Evolutionary conservation across 1,140 invertebrate genomes (phyloP), one percentile per base, ranked within the genome.

Genomic region (Hyles vespertilio): DNA sequence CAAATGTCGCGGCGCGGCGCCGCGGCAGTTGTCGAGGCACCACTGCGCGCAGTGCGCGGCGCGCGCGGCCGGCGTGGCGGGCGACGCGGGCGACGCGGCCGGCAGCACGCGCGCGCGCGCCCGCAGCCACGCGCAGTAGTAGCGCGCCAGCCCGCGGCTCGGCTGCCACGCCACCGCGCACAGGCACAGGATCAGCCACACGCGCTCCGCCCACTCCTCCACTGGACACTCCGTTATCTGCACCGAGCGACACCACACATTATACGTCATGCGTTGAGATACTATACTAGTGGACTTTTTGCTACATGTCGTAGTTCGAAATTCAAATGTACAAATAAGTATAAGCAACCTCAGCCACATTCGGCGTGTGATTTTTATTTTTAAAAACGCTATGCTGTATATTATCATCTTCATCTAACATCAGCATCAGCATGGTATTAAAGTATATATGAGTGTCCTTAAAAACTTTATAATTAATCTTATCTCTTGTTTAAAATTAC

Each of bases 101-200:
- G 67, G 58, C 50, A 48, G 22, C 43, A 54, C 40, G 45, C 77
- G 65, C 10, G 79, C 72, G n/a, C 81, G 79, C 11, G 69, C 61
- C 0, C 86, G 78, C 40, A 89, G 67, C 82, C 87, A 89, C 22
- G 77, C 76, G 72, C 85, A 80, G 76, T 89, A 89, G 68, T 92
- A 92, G 51, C 92, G 95, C 72, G 94, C 94, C 4, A 98, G 90
- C 2, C 95, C 87, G 90, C 98, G 98, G 66, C 95, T 96, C 0
- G 97, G 97, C 73, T 97, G 95, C 89, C 98, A 98, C 8, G 97
- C 94, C 9, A 98, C 97, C 32, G 97, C 94, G 58, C 94, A 94
- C 34, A 98, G 89, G 77, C 96, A 98, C 33, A 99, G 89, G 0
- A 99, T 83, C 32, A 98, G 90, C 97, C 97, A 99, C 10, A 97